Conservation (phyloP, 92 coral and sea anemone genomes). For the Meandrina meandrites region DNA sequence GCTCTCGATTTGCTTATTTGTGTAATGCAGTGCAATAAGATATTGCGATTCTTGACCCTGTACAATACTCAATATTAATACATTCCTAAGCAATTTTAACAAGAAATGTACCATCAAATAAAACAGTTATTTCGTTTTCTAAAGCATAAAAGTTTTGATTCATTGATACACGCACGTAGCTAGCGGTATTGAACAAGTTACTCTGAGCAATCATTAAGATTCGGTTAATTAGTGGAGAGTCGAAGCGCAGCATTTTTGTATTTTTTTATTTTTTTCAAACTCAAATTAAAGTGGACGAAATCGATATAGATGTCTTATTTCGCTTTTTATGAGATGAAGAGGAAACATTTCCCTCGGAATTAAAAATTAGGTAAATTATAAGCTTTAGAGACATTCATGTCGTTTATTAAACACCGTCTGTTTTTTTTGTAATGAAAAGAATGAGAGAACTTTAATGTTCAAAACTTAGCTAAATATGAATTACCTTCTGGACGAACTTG, state of each 20-base stretch:
- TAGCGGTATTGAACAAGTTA: background rate
- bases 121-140: no score
- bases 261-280: no score
- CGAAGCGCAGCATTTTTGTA: background rate
- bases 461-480: background rate
- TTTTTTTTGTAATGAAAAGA: background rate
- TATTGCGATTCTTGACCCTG: background rate
- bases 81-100: background rate
- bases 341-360: background rate
- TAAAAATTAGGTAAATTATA: background rate
- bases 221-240: background rate
- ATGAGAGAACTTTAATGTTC: background rate
- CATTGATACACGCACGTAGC: background rate
- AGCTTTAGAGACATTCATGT: background rate
- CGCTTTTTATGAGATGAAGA: background rate
- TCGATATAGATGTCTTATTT: background rate
- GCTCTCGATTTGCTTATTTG: background rate
- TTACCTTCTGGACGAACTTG: conserved; percentile 64
- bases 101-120: background rate
- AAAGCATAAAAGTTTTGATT: no score
- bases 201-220: background rate
- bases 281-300: background rate
- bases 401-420: background rate
- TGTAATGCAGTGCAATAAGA: background rate
- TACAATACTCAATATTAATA: background rate